Evolutionary conservation across 2,113 vertebrate species (phyloP), one percentile per base, ranked within the genome.

Genomic region (Collichthys lucidus): DNA sequence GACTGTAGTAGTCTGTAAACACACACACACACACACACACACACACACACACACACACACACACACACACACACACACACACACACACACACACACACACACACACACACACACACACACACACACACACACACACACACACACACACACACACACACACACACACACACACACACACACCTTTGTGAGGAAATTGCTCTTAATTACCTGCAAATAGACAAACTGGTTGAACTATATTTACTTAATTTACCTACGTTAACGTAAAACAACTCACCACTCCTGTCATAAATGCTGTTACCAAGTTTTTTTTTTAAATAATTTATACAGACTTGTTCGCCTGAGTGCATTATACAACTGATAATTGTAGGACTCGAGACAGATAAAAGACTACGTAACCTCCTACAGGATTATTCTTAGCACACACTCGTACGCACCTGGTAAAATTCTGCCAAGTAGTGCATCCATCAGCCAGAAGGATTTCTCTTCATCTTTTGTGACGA

Each of bases 381-480:
- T 83, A 53, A 77, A 40, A 85, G 77, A 79, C 49, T 87, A 89
- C 70, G 72, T 90, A 86, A 91, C 72, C 26, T 62, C 50, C 11
- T 10, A 55, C 7, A 9, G 76, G 79, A 74, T 85, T 93, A 90
- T 83, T 74, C 62, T 87, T 79, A 88, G 75, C 12, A 24, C 19
- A 59, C 17, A 47, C 15, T 35, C 7, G n/a, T 16, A 73, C 4
- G n/a, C 89, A 99, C 98, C 98, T 76, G 98, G 98, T 70, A 99
- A 91, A 83, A 99, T 99, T 80, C 95, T 95, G 61, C 96, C 94
- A 47, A 99, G 92, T 2, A 99, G 96, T 17, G 97, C 97, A 19
- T 99, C 98, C 74, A 99, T 89, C 64, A 99, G 91, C 98, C 98
- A 99, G 80, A 99, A 99, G 4, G 98, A 96, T 20, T 97, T 97